phyloP scores from a whole-genome alignment of 2,888 invertebrate species.

The Tanaodytes sp. region DNA sequence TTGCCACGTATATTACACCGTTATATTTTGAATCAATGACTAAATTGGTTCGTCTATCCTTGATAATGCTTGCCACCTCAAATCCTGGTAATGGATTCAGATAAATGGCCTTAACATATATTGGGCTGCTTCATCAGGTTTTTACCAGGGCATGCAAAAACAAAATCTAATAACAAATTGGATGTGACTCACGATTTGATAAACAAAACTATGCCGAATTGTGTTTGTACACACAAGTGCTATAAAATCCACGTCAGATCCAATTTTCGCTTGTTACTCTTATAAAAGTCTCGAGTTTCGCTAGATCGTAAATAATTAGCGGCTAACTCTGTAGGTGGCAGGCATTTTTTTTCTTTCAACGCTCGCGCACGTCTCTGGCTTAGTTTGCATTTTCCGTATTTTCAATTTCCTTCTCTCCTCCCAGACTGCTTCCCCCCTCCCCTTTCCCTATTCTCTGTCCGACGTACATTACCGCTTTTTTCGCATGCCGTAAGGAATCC shows the following conservation, averaged over 20 bases:
- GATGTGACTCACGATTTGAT: no score
- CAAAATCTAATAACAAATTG: no score
- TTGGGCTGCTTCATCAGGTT: no score
- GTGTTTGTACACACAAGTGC: constrained; percentile 3
- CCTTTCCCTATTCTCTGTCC: constrained; percentile 1
- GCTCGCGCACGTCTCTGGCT: constrained; percentile 27
- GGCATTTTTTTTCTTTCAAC: constrained; percentile 22
- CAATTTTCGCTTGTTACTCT: constrained; percentile 28
- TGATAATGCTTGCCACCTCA: no score
- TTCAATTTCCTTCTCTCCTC: constrained; percentile 32
- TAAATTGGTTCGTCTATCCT: no score
- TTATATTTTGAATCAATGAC: no score
- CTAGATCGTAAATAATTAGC: constrained; percentile 44
- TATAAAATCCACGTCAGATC: constrained; percentile 23
- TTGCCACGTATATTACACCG: no score
- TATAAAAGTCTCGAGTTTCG: constrained; percentile 35
- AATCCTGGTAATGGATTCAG: no score
- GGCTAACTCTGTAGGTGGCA: constrained; percentile 35
- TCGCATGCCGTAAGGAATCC: constrained; percentile 38
- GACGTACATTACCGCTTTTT: constrained; percentile 40
- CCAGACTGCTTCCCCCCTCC: constrained; percentile 1
- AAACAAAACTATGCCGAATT: not conserved
- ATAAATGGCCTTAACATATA: no score
- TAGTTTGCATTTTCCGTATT: constrained; percentile 38
- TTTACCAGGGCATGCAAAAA: no score